Evolutionary conservation across 2,888 invertebrate genomes (phyloP).

Genomic region (Cerastis leucographa): DNA sequence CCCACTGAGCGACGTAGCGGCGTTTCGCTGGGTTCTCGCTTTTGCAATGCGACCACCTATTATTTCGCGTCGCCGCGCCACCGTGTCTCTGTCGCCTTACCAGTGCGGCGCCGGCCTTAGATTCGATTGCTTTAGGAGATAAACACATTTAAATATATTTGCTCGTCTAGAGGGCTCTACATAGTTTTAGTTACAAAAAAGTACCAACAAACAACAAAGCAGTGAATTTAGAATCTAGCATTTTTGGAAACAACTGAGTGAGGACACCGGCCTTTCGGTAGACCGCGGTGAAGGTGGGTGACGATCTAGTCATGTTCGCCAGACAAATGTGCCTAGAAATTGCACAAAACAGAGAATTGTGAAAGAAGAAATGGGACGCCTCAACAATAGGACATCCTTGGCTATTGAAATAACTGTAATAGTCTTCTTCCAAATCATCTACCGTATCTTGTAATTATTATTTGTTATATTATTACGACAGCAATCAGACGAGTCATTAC

Average conservation of each 20-base stretch:
- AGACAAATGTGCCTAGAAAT: background rate
- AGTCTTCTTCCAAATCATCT: background rate
- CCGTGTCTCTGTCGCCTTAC: too few relatives aligned
- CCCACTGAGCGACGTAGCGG: too few relatives aligned
- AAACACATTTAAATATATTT: background rate
- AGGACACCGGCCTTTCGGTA: background rate
- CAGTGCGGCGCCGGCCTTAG: too few relatives aligned
- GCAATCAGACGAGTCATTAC: conserved; percentile 59
- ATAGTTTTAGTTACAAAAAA: background rate
- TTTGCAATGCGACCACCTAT: too few relatives aligned
- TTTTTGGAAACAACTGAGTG: background rate
- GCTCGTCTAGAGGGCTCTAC: background rate
- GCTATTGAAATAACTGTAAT: background rate
- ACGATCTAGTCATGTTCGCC: background rate
- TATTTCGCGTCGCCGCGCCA: too few relatives aligned
- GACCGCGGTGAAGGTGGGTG: background rate
- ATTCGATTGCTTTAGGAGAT: conserved; percentile 11
- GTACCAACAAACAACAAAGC: background rate
- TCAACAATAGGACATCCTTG: background rate
- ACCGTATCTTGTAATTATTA: conserved; percentile 23
- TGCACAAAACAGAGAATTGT: background rate
- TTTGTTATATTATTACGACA: conserved; percentile 17
- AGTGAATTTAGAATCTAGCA: background rate
- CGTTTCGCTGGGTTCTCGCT: too few relatives aligned
- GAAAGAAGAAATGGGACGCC: background rate